Percentiles rank a stretch among this genome's conserved stretches.
phyloP scores from a whole-genome alignment of 2,888 invertebrate species.

The Oconnorella tubifera region DNA sequence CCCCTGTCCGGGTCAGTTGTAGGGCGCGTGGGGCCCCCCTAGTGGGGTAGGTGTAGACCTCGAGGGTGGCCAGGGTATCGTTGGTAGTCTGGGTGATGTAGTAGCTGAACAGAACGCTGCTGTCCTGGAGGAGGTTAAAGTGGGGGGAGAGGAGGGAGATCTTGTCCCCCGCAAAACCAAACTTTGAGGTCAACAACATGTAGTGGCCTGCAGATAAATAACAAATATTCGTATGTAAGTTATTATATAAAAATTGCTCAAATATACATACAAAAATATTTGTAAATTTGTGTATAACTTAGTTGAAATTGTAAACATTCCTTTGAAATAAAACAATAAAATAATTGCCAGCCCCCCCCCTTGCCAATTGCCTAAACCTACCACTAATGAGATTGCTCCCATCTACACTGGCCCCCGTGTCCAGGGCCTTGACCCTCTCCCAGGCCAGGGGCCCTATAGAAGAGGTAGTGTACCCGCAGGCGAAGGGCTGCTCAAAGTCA shows the following conservation, averaged over 20 bases:
- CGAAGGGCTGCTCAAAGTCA: not conserved
- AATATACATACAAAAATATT: too few species aligned
- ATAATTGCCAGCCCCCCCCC: too few species aligned
- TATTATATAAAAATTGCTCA: too few species aligned
- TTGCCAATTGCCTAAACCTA: too few species aligned
- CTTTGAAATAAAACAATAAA: too few species aligned
- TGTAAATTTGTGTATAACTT: too few species aligned
- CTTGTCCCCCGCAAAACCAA: not conserved
- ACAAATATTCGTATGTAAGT: too few species aligned
- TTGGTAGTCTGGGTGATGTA: not conserved
- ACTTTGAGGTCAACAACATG: not conserved
- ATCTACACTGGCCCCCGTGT: not conserved
- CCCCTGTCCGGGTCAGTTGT: too few species aligned
- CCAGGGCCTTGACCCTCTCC: not conserved
- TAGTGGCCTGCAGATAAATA: not conserved
- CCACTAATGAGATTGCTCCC: not conserved
- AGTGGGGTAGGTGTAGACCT: not conserved
- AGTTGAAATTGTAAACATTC: too few species aligned
- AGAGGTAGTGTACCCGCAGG: not conserved
- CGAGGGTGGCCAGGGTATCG: not conserved
- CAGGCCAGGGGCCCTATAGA: not conserved
- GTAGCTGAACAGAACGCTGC: not conserved
- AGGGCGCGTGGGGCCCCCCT: too few species aligned
- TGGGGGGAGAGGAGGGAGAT: not conserved
- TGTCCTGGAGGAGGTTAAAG: not conserved